These are phyloP conservation scores for Prolemur simus DNA, from an alignment of 2,113 vertebrate species.

Conservation along the genomic window DNA sequence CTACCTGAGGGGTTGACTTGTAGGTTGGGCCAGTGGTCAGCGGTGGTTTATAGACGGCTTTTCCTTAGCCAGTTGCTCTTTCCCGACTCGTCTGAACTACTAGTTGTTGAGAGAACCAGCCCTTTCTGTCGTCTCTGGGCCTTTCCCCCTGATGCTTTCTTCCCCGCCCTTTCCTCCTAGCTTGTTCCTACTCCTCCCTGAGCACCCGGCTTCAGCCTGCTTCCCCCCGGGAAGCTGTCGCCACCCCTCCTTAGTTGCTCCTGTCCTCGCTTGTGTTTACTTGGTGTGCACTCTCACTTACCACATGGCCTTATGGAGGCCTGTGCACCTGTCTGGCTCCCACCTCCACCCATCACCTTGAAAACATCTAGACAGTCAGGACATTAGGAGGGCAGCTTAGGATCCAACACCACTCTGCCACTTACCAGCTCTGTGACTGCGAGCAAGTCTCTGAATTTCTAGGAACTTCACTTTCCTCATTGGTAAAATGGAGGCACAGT, in stretches of 20 bases:
- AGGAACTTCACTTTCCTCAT: not conserved
- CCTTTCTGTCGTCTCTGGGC: not conserved
- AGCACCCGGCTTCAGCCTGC: not conserved
- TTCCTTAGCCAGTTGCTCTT: not conserved
- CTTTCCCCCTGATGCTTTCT: not conserved
- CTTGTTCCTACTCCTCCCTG: not conserved
- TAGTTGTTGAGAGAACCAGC: not conserved
- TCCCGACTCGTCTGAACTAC: not conserved
- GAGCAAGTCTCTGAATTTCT: not conserved
- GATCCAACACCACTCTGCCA: not conserved
- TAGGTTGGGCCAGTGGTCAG: not conserved
- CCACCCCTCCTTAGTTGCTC: too few relatives aligned
- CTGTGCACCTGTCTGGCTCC: not conserved
- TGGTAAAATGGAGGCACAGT: not conserved
- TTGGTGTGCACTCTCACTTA: not conserved
- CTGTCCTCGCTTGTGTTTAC: not conserved
- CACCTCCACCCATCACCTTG: not conserved
- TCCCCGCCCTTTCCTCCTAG: not conserved
- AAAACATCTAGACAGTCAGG: not conserved
- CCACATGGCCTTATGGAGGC: too few relatives aligned
- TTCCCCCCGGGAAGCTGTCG: not conserved
- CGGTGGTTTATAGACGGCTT: not conserved
- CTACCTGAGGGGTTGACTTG: not conserved
- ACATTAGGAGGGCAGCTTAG: not conserved
- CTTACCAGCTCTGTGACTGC: not conserved